Conservation (phyloP, 2,797 vertebrate genomes). For the Sebastes taczanowskii region DNA sequence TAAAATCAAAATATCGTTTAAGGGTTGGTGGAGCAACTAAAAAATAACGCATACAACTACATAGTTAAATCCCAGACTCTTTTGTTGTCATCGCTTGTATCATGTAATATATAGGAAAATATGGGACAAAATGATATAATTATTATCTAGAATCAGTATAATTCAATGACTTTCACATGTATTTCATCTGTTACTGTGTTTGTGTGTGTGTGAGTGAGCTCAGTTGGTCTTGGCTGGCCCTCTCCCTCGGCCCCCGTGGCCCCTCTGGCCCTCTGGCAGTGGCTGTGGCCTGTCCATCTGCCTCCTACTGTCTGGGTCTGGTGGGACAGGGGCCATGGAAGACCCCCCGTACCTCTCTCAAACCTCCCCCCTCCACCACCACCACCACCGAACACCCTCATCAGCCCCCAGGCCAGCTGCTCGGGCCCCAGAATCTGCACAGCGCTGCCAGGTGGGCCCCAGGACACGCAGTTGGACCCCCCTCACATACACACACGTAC, state of each 20-base stretch:
- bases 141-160: background rate
- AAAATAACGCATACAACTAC: background rate
- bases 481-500: conserved; percentile 36
- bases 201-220: conserved; percentile 36
- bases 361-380: conserved; percentile 8
- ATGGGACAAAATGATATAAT: background rate
- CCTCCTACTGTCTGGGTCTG: conserved; percentile 77
- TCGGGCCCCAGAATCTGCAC: conserved; percentile 71
- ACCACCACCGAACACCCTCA: conserved; percentile 41
- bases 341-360: conserved; percentile 50
- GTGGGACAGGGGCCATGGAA: conserved; percentile 72
- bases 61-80: background rate
- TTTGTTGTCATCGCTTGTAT: background rate
- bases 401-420: conserved; percentile 76
- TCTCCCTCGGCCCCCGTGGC: conserved; percentile 51
- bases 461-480: conserved; percentile 66
- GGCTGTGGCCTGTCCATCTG: conserved; percentile 82
- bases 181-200: conserved; percentile 14
- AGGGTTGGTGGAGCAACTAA: background rate
- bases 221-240: conserved; percentile 63
- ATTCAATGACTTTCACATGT: background rate
- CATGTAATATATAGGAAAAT: background rate
- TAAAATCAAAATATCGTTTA: background rate
- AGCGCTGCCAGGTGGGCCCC: conserved; percentile 76
- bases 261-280: conserved; percentile 79